Evolutionary conservation across 2,113 vertebrate genomes (phyloP).

Genomic region (Zeus faber): DNA sequence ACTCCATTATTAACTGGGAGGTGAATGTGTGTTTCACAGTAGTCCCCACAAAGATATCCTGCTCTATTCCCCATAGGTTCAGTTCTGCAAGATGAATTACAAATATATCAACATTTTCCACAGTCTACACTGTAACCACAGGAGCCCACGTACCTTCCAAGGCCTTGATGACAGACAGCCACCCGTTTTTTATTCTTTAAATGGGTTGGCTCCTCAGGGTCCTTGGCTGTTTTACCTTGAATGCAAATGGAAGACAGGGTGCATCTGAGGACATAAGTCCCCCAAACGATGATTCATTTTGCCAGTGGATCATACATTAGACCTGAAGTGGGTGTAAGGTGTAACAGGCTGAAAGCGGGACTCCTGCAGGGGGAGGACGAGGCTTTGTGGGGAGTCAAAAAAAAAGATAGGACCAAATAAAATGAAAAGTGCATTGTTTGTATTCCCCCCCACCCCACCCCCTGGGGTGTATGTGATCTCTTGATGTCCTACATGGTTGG

Average conservation of each 20-base stretch:
- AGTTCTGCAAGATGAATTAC: too few species aligned
- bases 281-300: constrained; percentile 34
- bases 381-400: constrained; percentile 32
- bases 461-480: constrained; percentile 31
- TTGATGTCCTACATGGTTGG: constrained; percentile 34
- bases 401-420: constrained; percentile 34
- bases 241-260: constrained; percentile 33
- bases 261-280: constrained; percentile 35
- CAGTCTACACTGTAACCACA: too few species aligned
- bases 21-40: too few species aligned
- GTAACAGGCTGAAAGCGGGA: constrained; percentile 33
- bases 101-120: too few species aligned
- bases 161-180: too few species aligned
- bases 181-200: too few species aligned
- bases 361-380: constrained; percentile 22
- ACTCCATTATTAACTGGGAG: too few species aligned
- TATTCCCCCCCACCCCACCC: constrained; percentile 10
- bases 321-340: constrained; percentile 46
- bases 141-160: too few species aligned
- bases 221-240: constrained; percentile 45
- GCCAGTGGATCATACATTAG: constrained; percentile 41
- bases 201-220: too few species aligned
- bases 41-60: too few species aligned
- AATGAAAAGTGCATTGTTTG: constrained; percentile 40
- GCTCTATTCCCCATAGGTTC: too few species aligned